Conservation (phyloP, 2,113 vertebrate genomes). For the Misgurnus anguillicaudatus region DNA sequence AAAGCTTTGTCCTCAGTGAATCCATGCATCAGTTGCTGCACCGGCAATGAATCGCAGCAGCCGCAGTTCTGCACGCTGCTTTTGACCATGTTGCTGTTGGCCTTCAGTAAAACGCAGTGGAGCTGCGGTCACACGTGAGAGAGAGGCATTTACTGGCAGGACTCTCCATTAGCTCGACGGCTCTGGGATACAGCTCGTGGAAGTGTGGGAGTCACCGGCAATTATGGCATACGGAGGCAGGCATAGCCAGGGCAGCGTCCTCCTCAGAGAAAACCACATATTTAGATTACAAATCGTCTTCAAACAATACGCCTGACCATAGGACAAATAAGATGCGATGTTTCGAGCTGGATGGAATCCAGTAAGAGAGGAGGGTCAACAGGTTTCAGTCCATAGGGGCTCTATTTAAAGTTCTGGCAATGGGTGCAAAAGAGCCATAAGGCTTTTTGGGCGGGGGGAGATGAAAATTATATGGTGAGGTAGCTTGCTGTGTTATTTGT, state of each 20-base stretch:
- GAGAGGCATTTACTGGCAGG: slow-evolving; percentile 36
- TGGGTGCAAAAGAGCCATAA: slow-evolving; percentile 10
- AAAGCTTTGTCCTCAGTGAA: too few relatives aligned
- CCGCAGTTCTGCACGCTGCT: slow-evolving; percentile 60
- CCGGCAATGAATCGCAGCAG: too few relatives aligned
- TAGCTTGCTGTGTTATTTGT: slow-evolving; percentile 68
- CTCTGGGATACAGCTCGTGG: slow-evolving; percentile 36
- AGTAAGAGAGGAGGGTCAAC: background rate
- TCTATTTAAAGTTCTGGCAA: slow-evolving; percentile 23
- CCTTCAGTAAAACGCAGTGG: slow-evolving; percentile 53
- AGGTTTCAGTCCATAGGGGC: slow-evolving; percentile 9
- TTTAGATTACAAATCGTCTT: slow-evolving; percentile 72
- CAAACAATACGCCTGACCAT: slow-evolving; percentile 67
- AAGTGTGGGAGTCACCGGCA: slow-evolving; percentile 55
- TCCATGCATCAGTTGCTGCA: too few relatives aligned
- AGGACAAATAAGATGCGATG: slow-evolving; percentile 63
- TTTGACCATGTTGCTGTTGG: slow-evolving; percentile 69
- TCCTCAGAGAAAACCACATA: slow-evolving; percentile 61
- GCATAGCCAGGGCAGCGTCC: slow-evolving; percentile 15
- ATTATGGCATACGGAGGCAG: slow-evolving; percentile 64
- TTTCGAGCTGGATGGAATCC: slow-evolving; percentile 44
- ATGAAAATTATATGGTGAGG: slow-evolving; percentile 67
- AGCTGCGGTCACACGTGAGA: slow-evolving; percentile 39
- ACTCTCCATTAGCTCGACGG: slow-evolving; percentile 64
- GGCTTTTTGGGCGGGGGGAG: slow-evolving; percentile 69